Evolutionary conservation across 2,113 vertebrate species (phyloP).

Genomic region (Illadopsis cleaveri): DNA sequence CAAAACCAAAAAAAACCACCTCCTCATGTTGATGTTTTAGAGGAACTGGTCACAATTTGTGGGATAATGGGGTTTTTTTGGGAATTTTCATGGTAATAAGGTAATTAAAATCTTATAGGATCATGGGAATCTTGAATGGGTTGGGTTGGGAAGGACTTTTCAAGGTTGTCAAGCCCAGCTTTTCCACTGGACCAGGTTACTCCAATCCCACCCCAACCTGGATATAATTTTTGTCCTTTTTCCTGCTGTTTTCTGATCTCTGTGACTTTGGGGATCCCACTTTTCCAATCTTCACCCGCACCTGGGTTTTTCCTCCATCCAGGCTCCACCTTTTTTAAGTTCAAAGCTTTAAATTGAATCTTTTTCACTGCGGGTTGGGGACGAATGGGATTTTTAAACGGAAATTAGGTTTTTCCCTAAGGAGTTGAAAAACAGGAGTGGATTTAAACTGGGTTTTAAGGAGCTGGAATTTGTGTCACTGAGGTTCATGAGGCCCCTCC

Average conservation of each 20-base stretch:
- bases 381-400: no score
- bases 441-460: neutral
- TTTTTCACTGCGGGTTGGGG: no score
- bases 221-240: neutral
- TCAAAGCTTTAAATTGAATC: no score
- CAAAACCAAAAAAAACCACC: no score
- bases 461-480: neutral
- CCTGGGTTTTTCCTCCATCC: no score
- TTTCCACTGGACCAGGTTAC: neutral
- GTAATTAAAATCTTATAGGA: neutral
- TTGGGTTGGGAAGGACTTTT: neutral
- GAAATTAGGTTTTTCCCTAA: no score
- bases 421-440: no score
- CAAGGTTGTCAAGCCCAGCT: rapidly evolving
- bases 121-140: rapidly evolving
- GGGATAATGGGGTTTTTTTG: rapidly evolving
- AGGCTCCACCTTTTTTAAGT: no score
- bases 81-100: neutral
- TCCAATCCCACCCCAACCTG: neutral
- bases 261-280: no score
- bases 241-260: no score
- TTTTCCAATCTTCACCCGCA: no score
- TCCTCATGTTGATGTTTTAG: neutral
- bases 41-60: rapidly evolving
- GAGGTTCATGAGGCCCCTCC: neutral